Evolutionary conservation across 1,140 invertebrate genomes (phyloP), one percentile per base, ranked within the genome.

Genomic region (Zaprionus camerounensis): DNA sequence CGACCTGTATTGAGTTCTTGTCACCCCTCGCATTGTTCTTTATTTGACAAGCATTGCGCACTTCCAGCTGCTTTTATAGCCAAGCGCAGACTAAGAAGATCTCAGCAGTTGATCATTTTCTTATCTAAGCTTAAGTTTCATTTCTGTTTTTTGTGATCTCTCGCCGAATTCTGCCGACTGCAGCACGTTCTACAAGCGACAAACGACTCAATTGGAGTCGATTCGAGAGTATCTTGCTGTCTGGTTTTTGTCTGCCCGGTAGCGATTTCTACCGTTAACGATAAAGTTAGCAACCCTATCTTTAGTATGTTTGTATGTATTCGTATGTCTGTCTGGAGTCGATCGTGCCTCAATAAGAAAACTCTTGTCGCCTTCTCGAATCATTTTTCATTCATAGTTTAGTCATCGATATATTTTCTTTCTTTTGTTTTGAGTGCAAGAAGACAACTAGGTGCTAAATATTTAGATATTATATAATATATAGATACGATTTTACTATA

Each of bases 381-480:
- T 65, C 12, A 24, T 57, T 68, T 56, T 67, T 28, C 59, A 46
- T 44, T 61, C 58, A 61, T 59, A 73, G 46, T 17, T 59, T 51
- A 68, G 53, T 71, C 65, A 59, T 76, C 44, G 53, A 76, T 58
- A 62, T 74, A 34, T 61, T 53, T 74, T 24, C 26, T 7, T 58
- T 34, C n/a, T 56, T 41, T 70, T 51, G 31, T 41, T 57, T 58
- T 67, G 22, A n/a, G 82, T 85, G 82, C 82, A 53, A 64, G 46
- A 86, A 76, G 38, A 67, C 66, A 86, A 82, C 79, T 82, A 86
- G 71, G 82, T 85, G 82, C 79, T 86, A 58, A 56, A 69, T 65
- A 36, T 82, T 80, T 65, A 71, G 57, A 38, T 71, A 73, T 77
- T 34, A 34, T 34, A 34, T 31, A 31, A 31, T 34, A 34, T 34